phyloP scores from a whole-genome alignment of 2,113 vertebrate species.

The Dasyornis broadbenti region DNA sequence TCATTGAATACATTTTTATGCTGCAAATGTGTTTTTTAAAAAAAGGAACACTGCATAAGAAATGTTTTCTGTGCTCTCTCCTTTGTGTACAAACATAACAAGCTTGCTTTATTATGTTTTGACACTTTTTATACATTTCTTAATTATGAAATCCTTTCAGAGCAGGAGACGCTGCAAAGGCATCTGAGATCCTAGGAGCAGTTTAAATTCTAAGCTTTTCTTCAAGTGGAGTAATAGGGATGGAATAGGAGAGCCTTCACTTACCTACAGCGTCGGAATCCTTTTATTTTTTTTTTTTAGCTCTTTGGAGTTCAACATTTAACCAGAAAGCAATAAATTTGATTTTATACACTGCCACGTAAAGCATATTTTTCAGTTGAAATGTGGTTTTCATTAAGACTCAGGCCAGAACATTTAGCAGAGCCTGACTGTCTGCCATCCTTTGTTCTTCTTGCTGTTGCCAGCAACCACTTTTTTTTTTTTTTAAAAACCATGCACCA shows the following conservation, averaged over 20 bases:
- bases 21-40: conserved; percentile 8
- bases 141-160: conserved; percentile 46
- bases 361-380: conserved; percentile 78
- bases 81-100: conserved; percentile 48
- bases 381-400: conserved; percentile 87
- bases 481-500: not conserved
- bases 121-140: conserved; percentile 42
- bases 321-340: conserved; percentile 52
- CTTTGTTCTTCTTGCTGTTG: conserved; percentile 65
- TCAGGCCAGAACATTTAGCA: conserved; percentile 76
- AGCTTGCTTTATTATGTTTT: conserved; percentile 27
- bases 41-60: not conserved
- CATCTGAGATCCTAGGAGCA: not conserved
- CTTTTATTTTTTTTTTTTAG: not conserved
- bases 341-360: conserved; percentile 74
- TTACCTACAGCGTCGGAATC: not conserved
- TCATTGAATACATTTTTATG: conserved; percentile 10
- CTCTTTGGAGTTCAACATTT: conserved; percentile 5
- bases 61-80: not conserved
- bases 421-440: conserved; percentile 76
- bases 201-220: not conserved
- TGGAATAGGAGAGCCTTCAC: not conserved
- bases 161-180: not conserved
- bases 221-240: not conserved
- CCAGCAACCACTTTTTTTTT: conserved; percentile 60